phyloP scores from a whole-genome alignment of 1,140 invertebrate species.

The Sinonovacula constricta region DNA sequence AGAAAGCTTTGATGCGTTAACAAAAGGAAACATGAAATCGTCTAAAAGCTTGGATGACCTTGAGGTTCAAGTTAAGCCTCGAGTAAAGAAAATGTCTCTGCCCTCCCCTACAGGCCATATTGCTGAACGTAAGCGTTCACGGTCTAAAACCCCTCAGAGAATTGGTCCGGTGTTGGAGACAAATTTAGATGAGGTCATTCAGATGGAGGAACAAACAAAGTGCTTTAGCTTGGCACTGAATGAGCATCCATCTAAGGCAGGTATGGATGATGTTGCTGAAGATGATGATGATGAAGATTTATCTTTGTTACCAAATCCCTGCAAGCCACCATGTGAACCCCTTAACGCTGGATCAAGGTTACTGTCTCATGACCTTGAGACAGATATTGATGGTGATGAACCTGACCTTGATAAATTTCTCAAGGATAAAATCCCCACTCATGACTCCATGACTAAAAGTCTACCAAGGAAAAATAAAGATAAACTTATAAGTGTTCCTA shows the following conservation, averaged over 20 bases:
- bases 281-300: slow-evolving; percentile 39
- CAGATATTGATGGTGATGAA: slow-evolving; percentile 40
- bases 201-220: slow-evolving; percentile 29
- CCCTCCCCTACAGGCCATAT: background rate
- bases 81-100: too few relatives aligned
- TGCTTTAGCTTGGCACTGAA: background rate
- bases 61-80: background rate
- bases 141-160: slow-evolving; percentile 36
- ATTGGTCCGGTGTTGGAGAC: slow-evolving; percentile 48
- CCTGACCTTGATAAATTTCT: slow-evolving; percentile 24
- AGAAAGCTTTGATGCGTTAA: background rate
- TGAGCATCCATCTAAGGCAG: background rate
- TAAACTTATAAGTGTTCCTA: slow-evolving; percentile 26
- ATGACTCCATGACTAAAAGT: background rate
- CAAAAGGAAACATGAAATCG: background rate
- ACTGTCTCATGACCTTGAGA: slow-evolving; percentile 44
- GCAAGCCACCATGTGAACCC: background rate
- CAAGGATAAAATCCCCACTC: background rate
- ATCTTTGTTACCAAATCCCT: background rate
- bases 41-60: slow-evolving; percentile 39
- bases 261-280: slow-evolving; percentile 3
- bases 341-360: background rate
- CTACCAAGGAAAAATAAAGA: background rate
- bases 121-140: slow-evolving; percentile 14
- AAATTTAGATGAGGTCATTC: slow-evolving; percentile 49